Conservation (phyloP, 2,113 vertebrate genomes). For the Nipponia nippon region DNA sequence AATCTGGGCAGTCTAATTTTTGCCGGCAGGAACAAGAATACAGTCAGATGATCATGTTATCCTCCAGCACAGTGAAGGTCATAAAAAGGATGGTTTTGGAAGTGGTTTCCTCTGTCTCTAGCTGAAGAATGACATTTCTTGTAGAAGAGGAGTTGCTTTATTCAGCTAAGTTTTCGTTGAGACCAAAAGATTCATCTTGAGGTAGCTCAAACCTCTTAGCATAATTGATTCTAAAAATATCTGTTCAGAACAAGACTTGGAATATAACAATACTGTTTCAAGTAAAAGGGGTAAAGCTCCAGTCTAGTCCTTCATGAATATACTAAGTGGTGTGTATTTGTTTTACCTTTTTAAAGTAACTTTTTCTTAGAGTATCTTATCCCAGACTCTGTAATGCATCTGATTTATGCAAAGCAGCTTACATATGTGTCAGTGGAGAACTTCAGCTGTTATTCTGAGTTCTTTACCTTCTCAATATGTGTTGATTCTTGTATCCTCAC, state of each 20-base stretch:
- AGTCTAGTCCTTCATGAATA: background rate
- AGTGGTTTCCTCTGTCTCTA: background rate
- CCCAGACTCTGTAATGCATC: background rate
- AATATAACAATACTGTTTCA: background rate
- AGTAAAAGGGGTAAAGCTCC: background rate
- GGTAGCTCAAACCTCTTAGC: conserved; percentile 6
- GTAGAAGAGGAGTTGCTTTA: background rate
- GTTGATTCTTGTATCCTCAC: background rate
- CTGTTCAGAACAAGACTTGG: background rate
- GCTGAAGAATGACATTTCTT: background rate
- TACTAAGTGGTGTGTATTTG: background rate
- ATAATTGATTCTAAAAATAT: conserved; percentile 56
- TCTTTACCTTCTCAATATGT: background rate
- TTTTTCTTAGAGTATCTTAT: background rate
- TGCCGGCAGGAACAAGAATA: background rate
- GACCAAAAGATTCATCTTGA: conserved; percentile 20
- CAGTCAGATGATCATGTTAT: background rate
- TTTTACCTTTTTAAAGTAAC: background rate
- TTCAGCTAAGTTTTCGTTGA: background rate
- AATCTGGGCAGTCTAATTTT: background rate
- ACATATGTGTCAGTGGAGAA: background rate
- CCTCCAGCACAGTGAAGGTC: background rate
- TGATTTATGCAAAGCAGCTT: background rate
- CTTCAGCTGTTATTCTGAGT: background rate
- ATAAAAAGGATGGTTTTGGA: background rate